Conservation (phyloP, 2,888 invertebrate genomes). For the Amiota mariae region DNA sequence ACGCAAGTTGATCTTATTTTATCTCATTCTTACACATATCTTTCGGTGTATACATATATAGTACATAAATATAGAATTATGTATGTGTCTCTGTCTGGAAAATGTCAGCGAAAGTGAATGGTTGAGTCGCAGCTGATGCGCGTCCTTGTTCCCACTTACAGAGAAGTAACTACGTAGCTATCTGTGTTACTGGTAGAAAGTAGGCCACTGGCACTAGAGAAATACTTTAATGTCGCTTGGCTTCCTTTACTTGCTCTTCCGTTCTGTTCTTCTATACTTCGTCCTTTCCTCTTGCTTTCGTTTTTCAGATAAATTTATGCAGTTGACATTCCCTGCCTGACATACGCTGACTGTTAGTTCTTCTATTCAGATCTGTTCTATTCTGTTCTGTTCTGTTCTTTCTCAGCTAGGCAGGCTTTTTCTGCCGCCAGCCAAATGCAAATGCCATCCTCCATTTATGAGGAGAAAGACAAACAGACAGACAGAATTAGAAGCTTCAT, state of each 20-base stretch:
- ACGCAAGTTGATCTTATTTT: constrained; percentile 60
- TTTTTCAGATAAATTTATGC: constrained; percentile 60
- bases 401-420: no score
- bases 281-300: background rate
- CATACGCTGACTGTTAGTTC: no score
- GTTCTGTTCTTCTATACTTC: background rate
- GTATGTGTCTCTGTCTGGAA: constrained; percentile 43
- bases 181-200: constrained; percentile 43
- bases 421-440: no score
- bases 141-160: constrained; percentile 2
- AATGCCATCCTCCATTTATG: no score
- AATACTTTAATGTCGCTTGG: constrained; percentile 60
- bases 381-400: no score
- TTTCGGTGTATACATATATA: constrained; percentile 29
- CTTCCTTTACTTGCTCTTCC: constrained; percentile 15
- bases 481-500: no score
- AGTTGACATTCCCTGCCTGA: constrained; percentile 53
- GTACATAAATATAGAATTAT: constrained; percentile 30
- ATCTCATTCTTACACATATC: constrained; percentile 27
- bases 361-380: no score
- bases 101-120: constrained; percentile 62
- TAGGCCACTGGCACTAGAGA: constrained; percentile 63
- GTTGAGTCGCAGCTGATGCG: constrained; percentile 40
- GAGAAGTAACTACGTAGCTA: background rate
- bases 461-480: no score